These are phyloP conservation scores for Conus betulinus DNA, from an alignment of 1,140 invertebrate species.

Conservation along the genomic window DNA sequence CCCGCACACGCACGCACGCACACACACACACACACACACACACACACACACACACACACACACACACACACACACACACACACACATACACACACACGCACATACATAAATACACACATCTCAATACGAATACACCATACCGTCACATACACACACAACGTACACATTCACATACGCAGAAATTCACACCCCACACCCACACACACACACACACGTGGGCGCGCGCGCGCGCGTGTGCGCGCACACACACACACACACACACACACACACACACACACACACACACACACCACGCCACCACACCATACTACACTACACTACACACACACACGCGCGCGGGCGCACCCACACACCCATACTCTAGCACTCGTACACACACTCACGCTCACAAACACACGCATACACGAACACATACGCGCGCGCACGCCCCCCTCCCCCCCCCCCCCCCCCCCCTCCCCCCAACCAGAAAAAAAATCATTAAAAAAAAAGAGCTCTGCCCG, in stretches of 20 bases:
- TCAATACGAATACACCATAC: no score
- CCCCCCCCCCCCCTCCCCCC: no score
- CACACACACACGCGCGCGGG: no score
- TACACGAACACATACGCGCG: not conserved
- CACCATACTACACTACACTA: no score
- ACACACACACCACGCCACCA: no score
- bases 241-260: not conserved
- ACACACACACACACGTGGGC: not conserved
- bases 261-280: slow-evolving; percentile 10
- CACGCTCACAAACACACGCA: not conserved
- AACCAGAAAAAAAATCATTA: no score
- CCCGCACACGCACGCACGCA: not conserved
- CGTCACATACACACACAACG: not conserved
- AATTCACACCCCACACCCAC: not conserved
- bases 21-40: slow-evolving; percentile 4
- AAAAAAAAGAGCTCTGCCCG: no score
- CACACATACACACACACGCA: slow-evolving; percentile 6
- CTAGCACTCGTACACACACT: not conserved
- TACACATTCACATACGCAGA: not conserved
- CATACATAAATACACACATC: not conserved
- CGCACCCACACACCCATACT: no score
- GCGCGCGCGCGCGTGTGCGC: no score
- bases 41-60: slow-evolving; percentile 1
- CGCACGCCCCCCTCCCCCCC: no score
- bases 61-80: slow-evolving; percentile 15